phyloP scores from a whole-genome alignment of 2,888 invertebrate genomes.

The Ctenicera cuprea region DNA sequence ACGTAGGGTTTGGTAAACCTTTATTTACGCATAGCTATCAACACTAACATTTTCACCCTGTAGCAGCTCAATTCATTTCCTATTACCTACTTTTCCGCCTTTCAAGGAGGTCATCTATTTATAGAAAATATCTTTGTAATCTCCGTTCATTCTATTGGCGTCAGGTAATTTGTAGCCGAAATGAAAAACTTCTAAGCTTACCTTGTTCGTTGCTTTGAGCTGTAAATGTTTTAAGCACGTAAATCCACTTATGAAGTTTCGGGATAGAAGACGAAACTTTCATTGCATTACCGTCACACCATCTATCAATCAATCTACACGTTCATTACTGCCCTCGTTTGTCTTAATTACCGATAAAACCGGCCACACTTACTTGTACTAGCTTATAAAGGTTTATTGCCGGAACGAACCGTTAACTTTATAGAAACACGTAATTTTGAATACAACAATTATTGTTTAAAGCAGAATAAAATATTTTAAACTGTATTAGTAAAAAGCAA shows the following conservation, averaged over 20 bases:
- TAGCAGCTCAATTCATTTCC: no score
- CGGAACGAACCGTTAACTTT: background rate
- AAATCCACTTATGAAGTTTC: conserved; percentile 54
- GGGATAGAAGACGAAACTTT: conserved; percentile 44
- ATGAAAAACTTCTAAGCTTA: conserved; percentile 33
- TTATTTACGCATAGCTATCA: no score
- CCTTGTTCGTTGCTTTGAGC: conserved; percentile 41
- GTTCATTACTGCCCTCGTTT: conserved; percentile 55
- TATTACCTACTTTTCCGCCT: background rate
- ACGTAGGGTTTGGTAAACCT: no score
- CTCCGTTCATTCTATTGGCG: background rate
- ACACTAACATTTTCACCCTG: no score
- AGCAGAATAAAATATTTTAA: no score
- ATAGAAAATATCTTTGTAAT: no score
- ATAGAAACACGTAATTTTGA: background rate
- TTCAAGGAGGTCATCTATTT: background rate
- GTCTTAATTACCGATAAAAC: conserved; percentile 56
- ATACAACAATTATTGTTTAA: background rate
- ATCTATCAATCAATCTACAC: conserved; percentile 57
- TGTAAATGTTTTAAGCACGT: conserved; percentile 48
- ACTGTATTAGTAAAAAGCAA: no score
- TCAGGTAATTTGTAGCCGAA: conserved; percentile 5
- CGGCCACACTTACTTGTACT: conserved; percentile 41
- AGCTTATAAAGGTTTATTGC: conserved; percentile 28
- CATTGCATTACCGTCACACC: conserved; percentile 51